Evolutionary conservation across 2,113 vertebrate genomes (phyloP), one percentile per base, ranked within the genome.

Genomic region (Aegithalos caudatus): DNA sequence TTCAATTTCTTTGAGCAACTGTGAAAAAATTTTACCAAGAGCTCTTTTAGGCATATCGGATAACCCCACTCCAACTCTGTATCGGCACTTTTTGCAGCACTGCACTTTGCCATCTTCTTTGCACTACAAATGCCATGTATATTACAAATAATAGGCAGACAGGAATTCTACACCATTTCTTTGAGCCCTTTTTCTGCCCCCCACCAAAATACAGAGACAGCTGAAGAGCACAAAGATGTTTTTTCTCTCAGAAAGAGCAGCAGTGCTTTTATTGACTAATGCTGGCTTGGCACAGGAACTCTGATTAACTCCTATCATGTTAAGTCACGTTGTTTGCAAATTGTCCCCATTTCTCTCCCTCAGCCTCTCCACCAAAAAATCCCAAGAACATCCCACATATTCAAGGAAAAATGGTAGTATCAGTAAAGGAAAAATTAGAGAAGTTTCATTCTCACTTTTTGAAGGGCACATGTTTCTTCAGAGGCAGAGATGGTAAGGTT

Each of bases 201-300:
- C 8, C 1, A 0, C 58, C 29, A 86, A 90, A 80, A 73, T 28
- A 67, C 38, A 81, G 73, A 86, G 53, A 56, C 35, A 88, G 38
- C 29, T 88, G 53, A 96, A 72, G 42, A 78, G 69, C 48, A 92
- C 62, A 85, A 91, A 92, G 76, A 72, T 64, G 47, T 86, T 92
- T 80, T 89, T 86, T 86, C 58, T 93, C 44, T 50, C 66, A 83
- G 74, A 84, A 92, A 83, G 73, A 66, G 73, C 56, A 88, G 66
- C 38, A 67, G 69, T 35, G 51, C 20, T 66, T 90, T 84, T 72
- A 95, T 92, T 91, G 23, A 84, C 54, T 81, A 83, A 38, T 1
- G 2, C 67, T 81, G 56, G 40, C 69, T 90, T 84, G 65, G 79
- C 72, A 71, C 28, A 29, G 29, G 31, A 94, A 48, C 71, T 86